These are phyloP conservation scores for Tholera decimalis DNA, from an alignment of 2,888 invertebrate species.

Conservation along the genomic window DNA sequence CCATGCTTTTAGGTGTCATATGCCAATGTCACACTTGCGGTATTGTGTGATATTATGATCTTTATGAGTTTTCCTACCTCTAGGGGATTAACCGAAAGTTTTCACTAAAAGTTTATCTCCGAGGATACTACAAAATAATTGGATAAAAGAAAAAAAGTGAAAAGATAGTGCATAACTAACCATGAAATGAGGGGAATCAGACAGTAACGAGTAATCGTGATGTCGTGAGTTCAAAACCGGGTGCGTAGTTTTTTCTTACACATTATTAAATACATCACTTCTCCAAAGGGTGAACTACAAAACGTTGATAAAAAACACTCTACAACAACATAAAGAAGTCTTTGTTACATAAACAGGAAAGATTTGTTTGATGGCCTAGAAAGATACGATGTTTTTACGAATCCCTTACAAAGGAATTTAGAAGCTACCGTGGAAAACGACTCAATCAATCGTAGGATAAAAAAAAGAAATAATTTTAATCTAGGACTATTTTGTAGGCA, in stretches of 20 bases:
- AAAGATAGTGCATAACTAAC: slow-evolving; percentile 47
- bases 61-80: slow-evolving; percentile 22
- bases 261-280: slow-evolving; percentile 31
- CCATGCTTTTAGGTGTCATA: slow-evolving; percentile 53
- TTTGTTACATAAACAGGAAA: slow-evolving; percentile 53
- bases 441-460: slow-evolving; percentile 13
- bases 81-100: slow-evolving; percentile 1
- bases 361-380: slow-evolving; percentile 52
- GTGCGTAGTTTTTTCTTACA: slow-evolving; percentile 33
- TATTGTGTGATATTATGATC: slow-evolving; percentile 53
- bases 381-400: slow-evolving; percentile 54
- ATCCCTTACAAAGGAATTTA: slow-evolving; percentile 39
- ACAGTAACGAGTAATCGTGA: slow-evolving; percentile 52
- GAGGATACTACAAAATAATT: slow-evolving; percentile 22
- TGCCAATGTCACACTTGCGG: slow-evolving; percentile 51
- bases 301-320: slow-evolving; percentile 36
- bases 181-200: slow-evolving; percentile 49
- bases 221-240: slow-evolving; percentile 44
- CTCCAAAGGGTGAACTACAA: slow-evolving; percentile 41
- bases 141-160: slow-evolving; percentile 24
- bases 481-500: slow-evolving; percentile 11
- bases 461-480: slow-evolving; percentile 1
- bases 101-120: not conserved
- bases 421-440: slow-evolving; percentile 20
- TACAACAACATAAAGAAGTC: slow-evolving; percentile 32